Conservation (phyloP, 2,888 invertebrate species). For the Therioaphis trifolii region DNA sequence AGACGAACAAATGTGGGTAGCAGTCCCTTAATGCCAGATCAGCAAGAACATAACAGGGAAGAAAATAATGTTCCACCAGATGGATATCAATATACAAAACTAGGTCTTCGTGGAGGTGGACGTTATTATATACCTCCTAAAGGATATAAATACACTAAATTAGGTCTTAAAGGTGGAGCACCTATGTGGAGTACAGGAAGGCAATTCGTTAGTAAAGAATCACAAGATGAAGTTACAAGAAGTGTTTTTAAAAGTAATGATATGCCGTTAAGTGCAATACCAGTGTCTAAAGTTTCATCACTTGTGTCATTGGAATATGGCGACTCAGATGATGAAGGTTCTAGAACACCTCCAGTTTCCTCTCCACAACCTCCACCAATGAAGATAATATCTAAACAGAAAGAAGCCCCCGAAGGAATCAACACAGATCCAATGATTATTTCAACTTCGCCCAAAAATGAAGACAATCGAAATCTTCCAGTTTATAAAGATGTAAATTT, state of each 20-base stretch:
- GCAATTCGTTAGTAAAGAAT: conserved; percentile 64
- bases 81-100: conserved; percentile 64
- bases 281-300: conserved; percentile 70
- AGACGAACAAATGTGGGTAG: conserved; percentile 70
- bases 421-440: conserved; percentile 60
- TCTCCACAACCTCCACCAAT: conserved; percentile 59
- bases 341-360: conserved; percentile 65
- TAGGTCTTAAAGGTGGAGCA: conserved; percentile 70
- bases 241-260: conserved; percentile 64
- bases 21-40: conserved; percentile 73
- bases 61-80: conserved; percentile 60
- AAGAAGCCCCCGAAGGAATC: conserved; percentile 60
- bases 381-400: conserved; percentile 47
- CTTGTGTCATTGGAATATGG: conserved; percentile 74
- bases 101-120: conserved; percentile 69
- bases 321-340: conserved; percentile 74
- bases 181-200: conserved; percentile 67
- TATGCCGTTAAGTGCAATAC: conserved; percentile 61
- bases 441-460: conserved; percentile 61
- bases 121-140: conserved; percentile 73
- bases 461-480: conserved; percentile 62
- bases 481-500: conserved; percentile 67
- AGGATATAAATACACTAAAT: conserved; percentile 74
- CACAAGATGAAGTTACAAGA: conserved; percentile 64
- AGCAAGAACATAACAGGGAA: conserved; percentile 65